Conservation (phyloP, 2,888 invertebrate genomes). For the Ceramica pisi region DNA sequence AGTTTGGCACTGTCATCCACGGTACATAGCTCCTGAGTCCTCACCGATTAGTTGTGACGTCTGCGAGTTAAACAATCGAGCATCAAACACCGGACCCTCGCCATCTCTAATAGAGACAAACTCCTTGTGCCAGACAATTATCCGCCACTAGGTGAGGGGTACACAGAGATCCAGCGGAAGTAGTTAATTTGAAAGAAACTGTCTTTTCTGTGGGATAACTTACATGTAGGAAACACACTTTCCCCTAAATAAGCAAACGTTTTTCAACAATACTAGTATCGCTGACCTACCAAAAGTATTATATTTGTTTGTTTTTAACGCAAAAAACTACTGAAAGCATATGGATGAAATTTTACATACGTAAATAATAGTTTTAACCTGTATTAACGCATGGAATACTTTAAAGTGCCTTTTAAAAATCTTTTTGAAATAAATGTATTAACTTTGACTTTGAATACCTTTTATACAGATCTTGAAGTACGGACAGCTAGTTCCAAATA, state of each 20-base stretch:
- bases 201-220: neutral
- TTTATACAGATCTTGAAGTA: no score
- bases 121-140: conserved; percentile 69
- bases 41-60: conserved; percentile 55
- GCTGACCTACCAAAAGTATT: no score
- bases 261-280: neutral
- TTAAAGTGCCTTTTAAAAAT: no score
- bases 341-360: no score
- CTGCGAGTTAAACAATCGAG: conserved; percentile 61
- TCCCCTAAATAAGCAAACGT: neutral
- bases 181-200: neutral
- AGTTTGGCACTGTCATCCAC: conserved; percentile 29
- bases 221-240: neutral
- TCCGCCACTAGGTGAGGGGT: conserved; percentile 45
- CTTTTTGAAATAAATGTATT: no score
- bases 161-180: conserved; percentile 38
- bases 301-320: no score
- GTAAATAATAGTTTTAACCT: no score
- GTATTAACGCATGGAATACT: no score
- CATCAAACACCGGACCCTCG: conserved; percentile 65
- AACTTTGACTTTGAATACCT: no score
- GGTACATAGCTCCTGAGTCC: conserved; percentile 11
- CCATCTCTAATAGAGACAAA: conserved; percentile 62
- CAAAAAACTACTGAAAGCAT: no score
- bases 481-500: no score